These are phyloP conservation scores for Neomonachus schauinslandi DNA, from an alignment of 2,113 vertebrate species.

Conservation along the genomic window DNA sequence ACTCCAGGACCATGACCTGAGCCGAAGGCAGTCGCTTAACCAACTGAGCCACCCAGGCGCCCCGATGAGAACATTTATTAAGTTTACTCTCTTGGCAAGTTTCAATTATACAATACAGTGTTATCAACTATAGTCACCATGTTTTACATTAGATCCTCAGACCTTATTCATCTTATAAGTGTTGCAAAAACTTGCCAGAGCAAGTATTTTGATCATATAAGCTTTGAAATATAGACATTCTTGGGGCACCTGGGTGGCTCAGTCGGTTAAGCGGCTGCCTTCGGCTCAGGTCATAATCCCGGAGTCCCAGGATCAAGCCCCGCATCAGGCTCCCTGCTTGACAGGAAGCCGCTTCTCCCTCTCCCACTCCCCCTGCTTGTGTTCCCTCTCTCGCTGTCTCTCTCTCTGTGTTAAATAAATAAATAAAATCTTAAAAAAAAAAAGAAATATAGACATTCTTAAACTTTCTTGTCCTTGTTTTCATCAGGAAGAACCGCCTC, in stretches of 20 bases:
- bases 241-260: not conserved
- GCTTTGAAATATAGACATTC: conserved; percentile 23
- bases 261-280: too few species aligned
- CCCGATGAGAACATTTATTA: not conserved
- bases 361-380: too few species aligned
- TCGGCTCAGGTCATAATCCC: too few species aligned
- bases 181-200: conserved; percentile 23
- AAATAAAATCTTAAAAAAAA: too few species aligned
- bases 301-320: too few species aligned
- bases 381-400: too few species aligned
- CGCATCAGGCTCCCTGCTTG: too few species aligned
- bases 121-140: not conserved
- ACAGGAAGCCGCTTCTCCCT: too few species aligned
- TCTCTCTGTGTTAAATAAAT: too few species aligned
- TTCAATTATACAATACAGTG: not conserved
- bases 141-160: not conserved
- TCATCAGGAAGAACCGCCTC: not conserved
- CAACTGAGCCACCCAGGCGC: too few species aligned
- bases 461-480: conserved; percentile 48
- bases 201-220: not conserved
- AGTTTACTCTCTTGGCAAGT: not conserved
- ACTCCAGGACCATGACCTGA: too few species aligned
- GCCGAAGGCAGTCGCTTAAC: too few species aligned
- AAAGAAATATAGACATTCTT: conserved; percentile 14
- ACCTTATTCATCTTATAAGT: not conserved